Conservation (phyloP, 1,140 invertebrate genomes). For the Drosophila nikananu region DNA sequence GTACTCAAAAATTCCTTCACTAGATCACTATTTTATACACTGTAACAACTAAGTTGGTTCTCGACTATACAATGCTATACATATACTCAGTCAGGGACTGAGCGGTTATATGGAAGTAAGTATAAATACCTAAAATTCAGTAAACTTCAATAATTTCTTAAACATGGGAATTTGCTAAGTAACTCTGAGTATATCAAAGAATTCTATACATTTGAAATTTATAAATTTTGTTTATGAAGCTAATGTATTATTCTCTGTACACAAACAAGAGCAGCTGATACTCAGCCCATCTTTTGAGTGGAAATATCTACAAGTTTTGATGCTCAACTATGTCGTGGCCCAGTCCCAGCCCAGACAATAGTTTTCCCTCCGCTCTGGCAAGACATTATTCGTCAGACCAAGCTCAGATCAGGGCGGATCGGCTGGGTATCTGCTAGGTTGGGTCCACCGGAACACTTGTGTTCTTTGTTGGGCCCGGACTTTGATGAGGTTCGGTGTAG, state of each 20-base stretch:
- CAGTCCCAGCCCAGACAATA: constrained; percentile 59
- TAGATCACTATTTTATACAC: constrained; percentile 20
- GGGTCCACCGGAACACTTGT: constrained; percentile 71
- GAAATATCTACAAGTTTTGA: constrained; percentile 75
- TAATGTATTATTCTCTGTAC: neutral
- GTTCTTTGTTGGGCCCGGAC: constrained; percentile 40
- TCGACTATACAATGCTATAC: neutral
- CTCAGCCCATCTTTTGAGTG: constrained; percentile 44
- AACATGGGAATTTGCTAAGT: no score
- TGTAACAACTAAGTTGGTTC: neutral
- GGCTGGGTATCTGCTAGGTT: constrained; percentile 22
- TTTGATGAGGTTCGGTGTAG: constrained; percentile 39
- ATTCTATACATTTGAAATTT: no score
- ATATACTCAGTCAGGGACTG: no score
- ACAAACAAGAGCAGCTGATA: constrained; percentile 1
- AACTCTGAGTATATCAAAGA: no score
- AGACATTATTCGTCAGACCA: constrained; percentile 43
- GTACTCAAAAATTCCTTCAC: constrained; percentile 48
- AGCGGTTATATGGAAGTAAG: neutral
- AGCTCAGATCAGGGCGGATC: constrained; percentile 22
- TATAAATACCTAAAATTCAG: neutral
- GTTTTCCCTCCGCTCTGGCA: constrained; percentile 56
- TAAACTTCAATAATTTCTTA: no score
- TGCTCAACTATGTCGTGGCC: constrained; percentile 49
- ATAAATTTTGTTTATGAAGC: no score